Evolutionary conservation across 1,140 invertebrate species (phyloP), one percentile per base, ranked within the genome.

Genomic region (Melanaphis sacchari): DNA sequence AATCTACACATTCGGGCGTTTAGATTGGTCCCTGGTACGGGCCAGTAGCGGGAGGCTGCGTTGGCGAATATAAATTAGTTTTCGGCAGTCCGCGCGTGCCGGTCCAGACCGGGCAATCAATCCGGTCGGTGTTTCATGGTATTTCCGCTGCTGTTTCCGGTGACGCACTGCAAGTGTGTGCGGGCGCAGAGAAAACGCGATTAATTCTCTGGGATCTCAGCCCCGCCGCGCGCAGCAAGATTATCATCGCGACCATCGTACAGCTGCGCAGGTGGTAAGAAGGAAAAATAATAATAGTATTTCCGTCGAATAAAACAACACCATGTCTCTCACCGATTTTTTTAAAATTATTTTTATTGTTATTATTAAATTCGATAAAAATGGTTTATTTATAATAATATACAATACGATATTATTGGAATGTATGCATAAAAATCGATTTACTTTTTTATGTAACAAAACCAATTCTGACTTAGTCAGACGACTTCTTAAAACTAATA

Each of bases 1-100:
- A 76, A n/a, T 76, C 31, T 76, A 18, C 31, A 76, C 31, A n/a
- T 76, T n/a, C 5, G 31, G 31, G 59, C 24, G 59, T 36, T 76
- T 76, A 76, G 59, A 76, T 76, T 18, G 59, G 59, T 59, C 59
- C 59, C 15, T 54, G 18, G 59, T n/a, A 76, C 31, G 15, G 15
- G 15, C n/a, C 21, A 36, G 59, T 76, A n/a, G 59, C 15, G 59
- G 15, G 59, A 49, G 46, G n/a, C n/a, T 15, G 59, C 59, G 59
- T n/a, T 11, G 59, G n/a, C 59, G 59, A 76, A 76, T 76, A 76
- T 76, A 76, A 76, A 76, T 76, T 76, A 76, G 59, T 76, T 76
- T 76, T 76, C 31, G 59, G 59, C 59, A 76, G 59, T n/a, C 59
- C 59, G 59, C 59, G 59, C 59, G 59, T 76, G 59, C 59, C 46